These are phyloP conservation scores for Microplitis deprimator DNA, from an alignment of 2,888 invertebrate genomes.

Conservation along the genomic window DNA sequence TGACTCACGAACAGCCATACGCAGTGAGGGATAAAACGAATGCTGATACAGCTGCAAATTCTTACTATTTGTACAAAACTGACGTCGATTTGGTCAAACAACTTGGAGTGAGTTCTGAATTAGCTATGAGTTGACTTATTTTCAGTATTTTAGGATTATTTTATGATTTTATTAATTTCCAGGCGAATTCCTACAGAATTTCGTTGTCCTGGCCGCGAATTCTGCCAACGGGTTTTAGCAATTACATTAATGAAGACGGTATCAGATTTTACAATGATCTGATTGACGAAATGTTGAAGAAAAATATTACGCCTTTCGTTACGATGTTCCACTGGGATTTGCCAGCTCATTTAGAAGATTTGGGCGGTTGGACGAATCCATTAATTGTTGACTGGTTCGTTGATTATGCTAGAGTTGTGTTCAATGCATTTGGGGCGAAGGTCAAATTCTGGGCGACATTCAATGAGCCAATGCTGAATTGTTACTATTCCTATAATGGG, in stretches of 20 bases:
- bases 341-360: constrained; percentile 77
- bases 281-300: constrained; percentile 78
- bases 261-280: constrained; percentile 84
- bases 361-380: constrained; percentile 80
- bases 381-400: constrained; percentile 77
- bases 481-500: constrained; percentile 69
- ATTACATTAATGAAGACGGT: constrained; percentile 79
- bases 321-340: constrained; percentile 74
- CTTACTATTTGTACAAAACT: constrained; percentile 78
- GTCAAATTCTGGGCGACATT: constrained; percentile 81
- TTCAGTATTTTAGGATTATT: neutral
- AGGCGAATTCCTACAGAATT: constrained; percentile 19
- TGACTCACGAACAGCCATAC: constrained; percentile 73
- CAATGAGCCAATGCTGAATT: constrained; percentile 80
- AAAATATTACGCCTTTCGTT: constrained; percentile 76
- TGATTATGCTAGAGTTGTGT: constrained; percentile 77
- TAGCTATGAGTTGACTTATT: neutral
- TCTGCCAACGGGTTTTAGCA: constrained; percentile 62
- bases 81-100: constrained; percentile 51
- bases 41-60: constrained; percentile 80
- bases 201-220: constrained; percentile 73
- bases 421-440: constrained; percentile 74
- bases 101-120: constrained; percentile 46
- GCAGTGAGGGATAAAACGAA: constrained; percentile 75
- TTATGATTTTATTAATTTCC: neutral